phyloP scores from a whole-genome alignment of 2,888 invertebrate species.

The Tuberolachnus salignus region DNA sequence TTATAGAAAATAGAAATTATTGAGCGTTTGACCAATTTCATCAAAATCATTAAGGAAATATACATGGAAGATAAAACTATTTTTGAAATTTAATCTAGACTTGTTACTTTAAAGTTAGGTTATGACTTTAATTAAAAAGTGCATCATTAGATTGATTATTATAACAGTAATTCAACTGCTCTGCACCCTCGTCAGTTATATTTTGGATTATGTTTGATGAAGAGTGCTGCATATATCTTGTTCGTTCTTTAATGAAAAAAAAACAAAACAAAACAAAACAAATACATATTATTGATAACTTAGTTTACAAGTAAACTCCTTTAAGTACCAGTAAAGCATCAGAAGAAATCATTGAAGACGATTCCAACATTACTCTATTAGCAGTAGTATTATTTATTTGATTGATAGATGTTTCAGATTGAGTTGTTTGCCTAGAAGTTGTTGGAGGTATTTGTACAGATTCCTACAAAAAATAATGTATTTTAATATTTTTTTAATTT shows the following conservation, averaged over 20 bases:
- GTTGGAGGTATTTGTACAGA: slow-evolving; percentile 23
- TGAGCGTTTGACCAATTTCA: slow-evolving; percentile 25
- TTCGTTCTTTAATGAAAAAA: slow-evolving; percentile 45
- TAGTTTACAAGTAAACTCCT: slow-evolving; percentile 21
- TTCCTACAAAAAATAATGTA: slow-evolving; percentile 8
- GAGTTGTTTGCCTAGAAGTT: slow-evolving; percentile 27
- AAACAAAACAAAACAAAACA: not conserved
- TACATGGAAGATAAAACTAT: slow-evolving; percentile 5
- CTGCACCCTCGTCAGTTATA: slow-evolving; percentile 48
- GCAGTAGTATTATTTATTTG: slow-evolving; percentile 34
- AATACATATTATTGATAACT: not conserved
- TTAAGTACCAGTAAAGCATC: slow-evolving; percentile 32
- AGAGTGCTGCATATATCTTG: slow-evolving; percentile 37
- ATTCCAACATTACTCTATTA: slow-evolving; percentile 11
- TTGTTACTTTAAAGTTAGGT: slow-evolving; percentile 15
- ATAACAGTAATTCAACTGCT: slow-evolving; percentile 37
- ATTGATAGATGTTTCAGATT: slow-evolving; percentile 13
- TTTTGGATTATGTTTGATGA: slow-evolving; percentile 50
- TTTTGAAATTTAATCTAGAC: slow-evolving; percentile 15
- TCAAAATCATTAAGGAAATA: slow-evolving; percentile 12
- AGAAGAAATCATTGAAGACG: slow-evolving; percentile 35
- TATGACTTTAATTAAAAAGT: slow-evolving; percentile 38
- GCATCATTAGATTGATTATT: slow-evolving; percentile 32
- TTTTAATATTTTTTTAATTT: not conserved
- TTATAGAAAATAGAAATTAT: slow-evolving; percentile 18